Percentiles rank a stretch among this genome's conserved stretches.
phyloP scores from a whole-genome alignment of 1,140 invertebrate species.

The Drosophila lacteicornis region DNA sequence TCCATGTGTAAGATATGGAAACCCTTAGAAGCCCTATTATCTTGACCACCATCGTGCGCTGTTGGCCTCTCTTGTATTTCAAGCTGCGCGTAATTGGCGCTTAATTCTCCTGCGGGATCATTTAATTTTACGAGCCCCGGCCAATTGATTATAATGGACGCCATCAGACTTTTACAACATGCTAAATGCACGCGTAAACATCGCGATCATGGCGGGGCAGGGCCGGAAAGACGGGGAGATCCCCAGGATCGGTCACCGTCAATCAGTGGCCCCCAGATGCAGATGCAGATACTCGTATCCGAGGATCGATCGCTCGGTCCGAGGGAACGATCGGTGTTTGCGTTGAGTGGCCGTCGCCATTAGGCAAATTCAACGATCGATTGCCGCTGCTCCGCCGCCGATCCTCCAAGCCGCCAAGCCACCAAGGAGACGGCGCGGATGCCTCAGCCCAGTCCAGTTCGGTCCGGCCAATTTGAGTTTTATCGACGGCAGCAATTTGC shows the following conservation, averaged over 20 bases:
- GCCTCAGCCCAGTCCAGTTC: slow-evolving; percentile 26
- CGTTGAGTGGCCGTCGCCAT: slow-evolving; percentile 82
- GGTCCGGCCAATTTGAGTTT: slow-evolving; percentile 71
- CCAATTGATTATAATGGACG: slow-evolving; percentile 85
- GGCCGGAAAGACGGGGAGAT: slow-evolving; percentile 9
- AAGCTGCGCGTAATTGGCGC: slow-evolving; percentile 79
- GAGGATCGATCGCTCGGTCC: slow-evolving; percentile 45
- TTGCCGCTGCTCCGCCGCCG: slow-evolving; percentile 39
- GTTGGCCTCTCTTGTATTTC: slow-evolving; percentile 41
- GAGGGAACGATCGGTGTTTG: slow-evolving; percentile 62
- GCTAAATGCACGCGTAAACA: slow-evolving; percentile 84
- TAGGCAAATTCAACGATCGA: slow-evolving; percentile 83
- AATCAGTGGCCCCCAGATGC: slow-evolving; percentile 57
- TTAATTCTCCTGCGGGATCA: slow-evolving; percentile 85
- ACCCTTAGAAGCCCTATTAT: not conserved
- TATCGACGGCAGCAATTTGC: slow-evolving; percentile 83
- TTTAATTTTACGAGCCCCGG: slow-evolving; percentile 84
- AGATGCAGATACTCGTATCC: slow-evolving; percentile 30
- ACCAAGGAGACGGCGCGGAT: slow-evolving; percentile 29
- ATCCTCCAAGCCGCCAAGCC: not conserved
- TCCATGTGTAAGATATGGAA: no score
- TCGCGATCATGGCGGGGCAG: slow-evolving; percentile 45
- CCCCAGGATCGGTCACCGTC: slow-evolving; percentile 53
- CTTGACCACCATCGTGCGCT: slow-evolving; percentile 5
- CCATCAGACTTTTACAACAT: slow-evolving; percentile 85